Base-by-base conservation (phyloP, 1,140 invertebrate species). In the Drosophila kohkoa region DNA sequence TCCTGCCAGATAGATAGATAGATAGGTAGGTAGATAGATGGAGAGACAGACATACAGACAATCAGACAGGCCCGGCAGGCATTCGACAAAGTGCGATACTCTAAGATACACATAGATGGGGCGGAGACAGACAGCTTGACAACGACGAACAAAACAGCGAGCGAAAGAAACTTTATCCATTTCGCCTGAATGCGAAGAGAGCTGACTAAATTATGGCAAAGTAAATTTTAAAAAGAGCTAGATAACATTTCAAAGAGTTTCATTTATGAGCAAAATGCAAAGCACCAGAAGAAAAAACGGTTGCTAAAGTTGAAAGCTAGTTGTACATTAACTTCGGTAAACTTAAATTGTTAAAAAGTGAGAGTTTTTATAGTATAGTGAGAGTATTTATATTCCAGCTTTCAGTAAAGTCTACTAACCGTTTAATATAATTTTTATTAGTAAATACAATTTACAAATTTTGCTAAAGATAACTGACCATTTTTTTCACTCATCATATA, bases 41-140 rank as follows among this genome's bases (percentile, higher is more conserved):
- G 13, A n/a, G 10, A 48, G 38, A 48, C 81, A 83, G 67, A 82
- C 80, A 82, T 16, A 41, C 81, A 82, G 67, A 82, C 80, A 82
- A 72, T 83, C 81, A 82, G 80, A 79, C 80, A 75, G 51, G 52
- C 72, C 81, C 60, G 16, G 3, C 30, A 82, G 81, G 77, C 58
- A 72, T 69, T 58, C 63, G n/a, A 38, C 30, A 28, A 45, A 25
- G 35, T 43, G 30, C 38, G 48, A 57, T 43, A 57, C 43, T 41
- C 13, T 4, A 48, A 7, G 35, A 49, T 66, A 65, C 63, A 66
- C 58, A 52, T 25, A 25, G 20, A 25, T 49, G 75, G 57, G 59
- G n/a, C 13, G 32, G 30, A 55, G 32, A 35, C 15, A 55, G 30
- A 38, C 13, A 55, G 52, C 15, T 57, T 57, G 64, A 59, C 54